A percentile compares a stretch with the other conserved stretches of the same genome.
Conservation (phyloP, 2,113 vertebrate species). For the Oceanites oceanicus region DNA sequence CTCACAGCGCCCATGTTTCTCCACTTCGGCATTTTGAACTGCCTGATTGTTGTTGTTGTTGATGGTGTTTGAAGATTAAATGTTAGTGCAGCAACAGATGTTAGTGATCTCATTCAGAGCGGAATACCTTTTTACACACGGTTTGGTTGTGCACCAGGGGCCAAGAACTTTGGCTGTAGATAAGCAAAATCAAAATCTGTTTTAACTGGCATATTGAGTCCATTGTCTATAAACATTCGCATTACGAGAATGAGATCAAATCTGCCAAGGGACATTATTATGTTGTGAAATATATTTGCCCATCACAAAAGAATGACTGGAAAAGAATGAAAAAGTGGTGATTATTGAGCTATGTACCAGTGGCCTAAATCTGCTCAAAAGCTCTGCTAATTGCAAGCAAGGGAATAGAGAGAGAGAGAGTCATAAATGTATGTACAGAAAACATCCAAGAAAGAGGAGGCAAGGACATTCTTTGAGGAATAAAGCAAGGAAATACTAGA, state of each 20-base stretch:
- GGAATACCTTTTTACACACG: constrained; percentile 44
- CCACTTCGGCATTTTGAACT: neutral
- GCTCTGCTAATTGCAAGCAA: constrained; percentile 1
- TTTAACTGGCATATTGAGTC: constrained; percentile 37
- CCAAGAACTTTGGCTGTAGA: constrained; percentile 53
- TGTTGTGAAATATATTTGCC: neutral
- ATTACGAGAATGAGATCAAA: constrained; percentile 36
- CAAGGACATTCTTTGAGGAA: constrained; percentile 8
- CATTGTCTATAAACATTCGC: constrained; percentile 32
- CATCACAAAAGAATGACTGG: neutral
- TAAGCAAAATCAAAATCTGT: constrained; percentile 53
- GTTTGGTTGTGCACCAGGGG: constrained; percentile 17
- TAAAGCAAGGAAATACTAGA: constrained; percentile 3
- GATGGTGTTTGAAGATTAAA: constrained; percentile 23
- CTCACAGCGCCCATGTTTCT: neutral
- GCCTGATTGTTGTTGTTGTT: neutral
- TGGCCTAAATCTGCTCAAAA: neutral
- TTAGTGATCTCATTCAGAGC: constrained; percentile 46
- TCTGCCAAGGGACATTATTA: neutral
- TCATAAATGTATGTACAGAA: neutral
- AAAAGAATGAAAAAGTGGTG: neutral
- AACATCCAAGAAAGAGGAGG: constrained; percentile 5
- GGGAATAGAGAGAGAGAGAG: neutral
- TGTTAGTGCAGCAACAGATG: constrained; percentile 47
- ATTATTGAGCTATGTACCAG: neutral